Conservation (phyloP, 1,140 invertebrate genomes). For the Delia radicum region DNA sequence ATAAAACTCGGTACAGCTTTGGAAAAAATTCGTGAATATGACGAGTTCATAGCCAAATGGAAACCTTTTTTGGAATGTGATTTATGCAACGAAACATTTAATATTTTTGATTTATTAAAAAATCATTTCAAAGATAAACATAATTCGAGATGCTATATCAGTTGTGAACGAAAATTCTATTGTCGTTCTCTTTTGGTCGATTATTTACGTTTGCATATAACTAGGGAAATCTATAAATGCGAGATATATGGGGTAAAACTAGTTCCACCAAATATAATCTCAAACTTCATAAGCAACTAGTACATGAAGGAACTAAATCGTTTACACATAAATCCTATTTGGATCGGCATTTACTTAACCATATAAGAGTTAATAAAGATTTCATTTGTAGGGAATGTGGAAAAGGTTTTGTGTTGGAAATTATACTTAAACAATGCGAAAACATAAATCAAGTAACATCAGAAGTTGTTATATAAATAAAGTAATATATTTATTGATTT, state of each 20-base stretch:
- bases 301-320: slow-evolving; percentile 28
- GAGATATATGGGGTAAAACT: slow-evolving; percentile 16
- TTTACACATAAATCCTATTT: slow-evolving; percentile 36
- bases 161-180: slow-evolving; percentile 38
- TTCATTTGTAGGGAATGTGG: slow-evolving; percentile 36
- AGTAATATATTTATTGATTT: too few relatives aligned
- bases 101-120: background rate
- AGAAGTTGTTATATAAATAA: too few relatives aligned
- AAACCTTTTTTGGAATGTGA: slow-evolving; percentile 35
- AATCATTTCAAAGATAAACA: background rate
- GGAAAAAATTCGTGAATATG: background rate
- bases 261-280: slow-evolving; percentile 10
- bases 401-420: slow-evolving; percentile 35
- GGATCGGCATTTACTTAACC: slow-evolving; percentile 32
- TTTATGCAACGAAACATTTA: slow-evolving; percentile 27
- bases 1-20: background rate
- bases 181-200: slow-evolving; percentile 38
- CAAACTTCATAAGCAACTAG: slow-evolving; percentile 15
- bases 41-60: slow-evolving; percentile 1
- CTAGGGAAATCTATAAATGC: slow-evolving; percentile 36
- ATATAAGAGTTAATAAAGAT: slow-evolving; percentile 31
- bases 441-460: too few relatives aligned
- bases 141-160: slow-evolving; percentile 26
- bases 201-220: slow-evolving; percentile 37
- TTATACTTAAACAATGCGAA: too few relatives aligned